phyloP scores from a whole-genome alignment of 2,797 vertebrate species.

The Phrynocephalus guinanensis region DNA sequence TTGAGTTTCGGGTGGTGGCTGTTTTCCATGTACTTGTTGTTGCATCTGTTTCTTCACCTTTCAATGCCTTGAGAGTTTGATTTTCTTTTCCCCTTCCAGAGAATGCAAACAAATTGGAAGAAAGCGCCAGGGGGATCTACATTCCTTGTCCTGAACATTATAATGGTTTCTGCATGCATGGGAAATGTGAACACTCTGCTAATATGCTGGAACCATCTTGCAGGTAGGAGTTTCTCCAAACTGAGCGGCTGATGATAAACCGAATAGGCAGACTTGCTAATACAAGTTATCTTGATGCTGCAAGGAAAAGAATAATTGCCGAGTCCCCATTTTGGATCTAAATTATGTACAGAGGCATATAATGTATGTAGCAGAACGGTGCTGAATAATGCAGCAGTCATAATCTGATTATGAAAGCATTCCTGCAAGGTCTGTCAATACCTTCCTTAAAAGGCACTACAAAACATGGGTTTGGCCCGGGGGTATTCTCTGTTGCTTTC shows the following conservation, averaged over 20 bases:
- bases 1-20: constrained; percentile 32
- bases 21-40: constrained; percentile 48
- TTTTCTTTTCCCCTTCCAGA: constrained; percentile 74
- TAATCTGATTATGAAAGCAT: constrained; percentile 45
- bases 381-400: constrained; percentile 47
- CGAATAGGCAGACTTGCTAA: constrained; percentile 2
- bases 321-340: constrained; percentile 31
- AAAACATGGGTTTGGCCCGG: accelerated
- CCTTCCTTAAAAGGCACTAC: constrained; percentile 35
- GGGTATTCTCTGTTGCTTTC: neutral
- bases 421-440: constrained; percentile 23
- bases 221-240: constrained; percentile 83
- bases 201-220: constrained; percentile 92
- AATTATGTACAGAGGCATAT: constrained; percentile 46
- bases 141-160: constrained; percentile 95
- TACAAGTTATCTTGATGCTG: constrained; percentile 17
- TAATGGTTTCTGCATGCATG: constrained; percentile 96
- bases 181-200: constrained; percentile 94
- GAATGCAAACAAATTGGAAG: constrained; percentile 87
- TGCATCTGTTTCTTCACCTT: constrained; percentile 26
- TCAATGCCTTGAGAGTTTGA: constrained; percentile 45
- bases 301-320: constrained; percentile 29
- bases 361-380: constrained; percentile 16
- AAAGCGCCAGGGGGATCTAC: constrained; percentile 87
- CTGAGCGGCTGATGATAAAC: constrained; percentile 18